These are phyloP conservation scores for Drosophila murphyi DNA, from an alignment of 1,140 invertebrate genomes.

Conservation along the genomic window DNA sequence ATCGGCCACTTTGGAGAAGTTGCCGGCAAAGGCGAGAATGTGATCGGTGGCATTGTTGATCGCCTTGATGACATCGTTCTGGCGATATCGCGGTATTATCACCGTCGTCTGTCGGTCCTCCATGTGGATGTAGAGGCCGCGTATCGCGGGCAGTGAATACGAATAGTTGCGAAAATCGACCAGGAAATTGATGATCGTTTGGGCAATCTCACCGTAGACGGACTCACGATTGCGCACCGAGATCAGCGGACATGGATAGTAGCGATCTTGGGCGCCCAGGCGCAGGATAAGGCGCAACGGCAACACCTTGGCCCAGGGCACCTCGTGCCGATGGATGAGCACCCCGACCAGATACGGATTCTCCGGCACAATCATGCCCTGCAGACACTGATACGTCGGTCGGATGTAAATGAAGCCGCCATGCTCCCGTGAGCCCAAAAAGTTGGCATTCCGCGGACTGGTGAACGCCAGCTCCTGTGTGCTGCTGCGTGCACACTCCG, in stretches of 20 bases:
- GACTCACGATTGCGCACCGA: constrained; percentile 92
- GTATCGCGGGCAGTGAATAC: constrained; percentile 92
- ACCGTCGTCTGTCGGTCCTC: constrained; percentile 93
- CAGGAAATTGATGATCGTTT: constrained; percentile 95
- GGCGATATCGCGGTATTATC: constrained; percentile 92
- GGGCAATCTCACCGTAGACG: constrained; percentile 94
- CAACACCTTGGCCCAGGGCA: constrained; percentile 94
- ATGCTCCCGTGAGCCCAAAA: constrained; percentile 92
- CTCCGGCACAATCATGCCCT: constrained; percentile 90
- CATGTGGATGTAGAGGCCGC: constrained; percentile 93
- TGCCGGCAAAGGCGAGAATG: constrained; percentile 93
- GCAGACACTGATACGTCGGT: constrained; percentile 93
- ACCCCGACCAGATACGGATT: constrained; percentile 92
- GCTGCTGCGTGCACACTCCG: constrained; percentile 89
- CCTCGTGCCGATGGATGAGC: constrained; percentile 94
- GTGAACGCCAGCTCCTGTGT: constrained; percentile 89
- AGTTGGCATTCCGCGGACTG: constrained; percentile 87
- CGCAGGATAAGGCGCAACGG: constrained; percentile 87
- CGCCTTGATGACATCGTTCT: constrained; percentile 93
- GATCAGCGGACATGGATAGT: constrained; percentile 94
- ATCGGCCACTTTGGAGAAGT: constrained; percentile 92
- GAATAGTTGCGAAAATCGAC: constrained; percentile 95
- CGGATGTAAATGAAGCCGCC: constrained; percentile 94
- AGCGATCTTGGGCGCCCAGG: constrained; percentile 93
- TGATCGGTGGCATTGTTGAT: constrained; percentile 92